Evolutionary conservation across 1,140 invertebrate species (phyloP).

Genomic region (Rhyacophila brunnea): DNA sequence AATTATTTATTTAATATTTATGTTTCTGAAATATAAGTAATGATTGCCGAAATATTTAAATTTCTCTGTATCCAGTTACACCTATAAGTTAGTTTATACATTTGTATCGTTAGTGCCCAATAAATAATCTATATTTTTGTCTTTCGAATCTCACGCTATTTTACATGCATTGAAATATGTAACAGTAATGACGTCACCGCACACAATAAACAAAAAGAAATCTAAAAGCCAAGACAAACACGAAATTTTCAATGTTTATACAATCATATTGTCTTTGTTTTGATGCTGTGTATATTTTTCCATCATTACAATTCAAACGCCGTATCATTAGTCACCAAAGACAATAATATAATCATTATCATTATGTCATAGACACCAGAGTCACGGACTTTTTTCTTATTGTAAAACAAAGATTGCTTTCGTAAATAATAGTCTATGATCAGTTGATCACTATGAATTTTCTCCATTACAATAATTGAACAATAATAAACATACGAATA

Average conservation of each 20-base stretch:
- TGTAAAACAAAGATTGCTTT: too few species aligned
- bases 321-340: conserved; percentile 12
- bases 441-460: too few species aligned
- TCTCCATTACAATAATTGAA: too few species aligned
- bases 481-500: too few species aligned
- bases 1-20: too few species aligned
- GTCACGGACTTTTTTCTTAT: background rate
- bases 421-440: too few species aligned
- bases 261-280: conserved; percentile 10
- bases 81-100: too few species aligned
- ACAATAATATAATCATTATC: conserved; percentile 10
- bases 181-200: conserved; percentile 18
- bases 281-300: background rate
- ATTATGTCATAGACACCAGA: conserved; percentile 2
- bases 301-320: conserved; percentile 20
- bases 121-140: too few species aligned
- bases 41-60: too few species aligned
- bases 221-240: conserved; percentile 16
- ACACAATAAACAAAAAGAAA: conserved; percentile 11
- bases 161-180: conserved; percentile 19
- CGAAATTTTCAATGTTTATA: conserved; percentile 14
- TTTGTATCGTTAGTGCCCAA: too few species aligned
- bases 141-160: conserved; percentile 1
- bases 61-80: too few species aligned
- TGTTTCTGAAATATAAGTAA: too few species aligned